Percentiles rank a stretch among this genome's conserved stretches.
Conservation (phyloP, 1,140 invertebrate genomes). For the Drosophila orena region DNA sequence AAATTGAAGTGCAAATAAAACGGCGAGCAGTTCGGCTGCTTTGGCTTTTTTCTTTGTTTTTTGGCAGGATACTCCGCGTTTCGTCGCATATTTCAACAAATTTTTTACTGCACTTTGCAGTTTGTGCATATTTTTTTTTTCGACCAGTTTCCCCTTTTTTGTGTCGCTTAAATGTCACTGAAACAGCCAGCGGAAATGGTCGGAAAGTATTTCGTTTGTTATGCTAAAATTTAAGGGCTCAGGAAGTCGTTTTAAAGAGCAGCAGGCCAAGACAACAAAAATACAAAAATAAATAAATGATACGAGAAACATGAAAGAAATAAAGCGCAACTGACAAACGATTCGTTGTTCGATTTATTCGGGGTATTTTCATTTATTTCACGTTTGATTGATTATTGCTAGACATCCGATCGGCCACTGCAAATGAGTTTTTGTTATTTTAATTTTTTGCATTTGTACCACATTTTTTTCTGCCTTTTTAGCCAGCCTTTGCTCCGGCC, state of each 20-base stretch:
- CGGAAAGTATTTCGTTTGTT: slow-evolving; percentile 81
- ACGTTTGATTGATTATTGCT: slow-evolving; percentile 79
- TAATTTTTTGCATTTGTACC: slow-evolving; percentile 17
- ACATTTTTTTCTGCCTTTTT: background rate
- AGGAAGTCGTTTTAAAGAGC: slow-evolving; percentile 78
- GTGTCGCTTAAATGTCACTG: slow-evolving; percentile 68
- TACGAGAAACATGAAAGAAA: slow-evolving; percentile 14
- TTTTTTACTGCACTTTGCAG: slow-evolving; percentile 78
- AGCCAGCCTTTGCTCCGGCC: background rate
- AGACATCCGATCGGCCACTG: slow-evolving; percentile 15
- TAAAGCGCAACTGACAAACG: slow-evolving; percentile 23
- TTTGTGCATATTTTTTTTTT: slow-evolving; percentile 24
- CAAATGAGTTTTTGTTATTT: slow-evolving; percentile 28
- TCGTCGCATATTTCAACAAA: slow-evolving; percentile 63
- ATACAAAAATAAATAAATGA: slow-evolving; percentile 34
- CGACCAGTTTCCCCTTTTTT: slow-evolving; percentile 25
- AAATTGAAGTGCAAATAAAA: slow-evolving; percentile 83
- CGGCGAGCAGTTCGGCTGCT: slow-evolving; percentile 56
- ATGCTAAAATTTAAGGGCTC: slow-evolving; percentile 80
- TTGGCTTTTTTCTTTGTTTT: slow-evolving; percentile 27
- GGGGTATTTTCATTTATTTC: slow-evolving; percentile 73
- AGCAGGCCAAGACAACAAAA: slow-evolving; percentile 34
- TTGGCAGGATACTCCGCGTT: slow-evolving; percentile 25
- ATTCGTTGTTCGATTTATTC: slow-evolving; percentile 53
- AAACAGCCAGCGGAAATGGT: slow-evolving; percentile 77